Base-by-base conservation (phyloP, 2,888 invertebrate species). In the Choreutis nemorana region DNA sequence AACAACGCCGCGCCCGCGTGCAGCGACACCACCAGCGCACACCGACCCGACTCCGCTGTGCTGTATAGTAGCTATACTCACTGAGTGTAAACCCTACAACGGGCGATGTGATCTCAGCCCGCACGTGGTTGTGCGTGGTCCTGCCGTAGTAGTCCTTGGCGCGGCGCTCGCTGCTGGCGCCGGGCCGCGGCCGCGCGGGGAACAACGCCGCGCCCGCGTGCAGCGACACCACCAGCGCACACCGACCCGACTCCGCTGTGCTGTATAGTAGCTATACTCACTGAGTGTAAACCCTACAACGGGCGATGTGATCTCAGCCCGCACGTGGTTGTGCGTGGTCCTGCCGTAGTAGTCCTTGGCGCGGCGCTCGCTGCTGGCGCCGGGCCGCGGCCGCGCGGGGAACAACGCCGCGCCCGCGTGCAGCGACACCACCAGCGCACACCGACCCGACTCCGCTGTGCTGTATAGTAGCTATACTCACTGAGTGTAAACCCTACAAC, bases 1-100 rank as follows among this genome's bases (percentile, higher is more conserved):
- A 95, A 87, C 6, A 94, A 71, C 14, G 87, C 84, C 2, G 86
- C 87, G 42, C 87, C 86, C 23, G 85, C 83, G 52, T 86, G 91
- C 65, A 91, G 84, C 0, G 88, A 83, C 6, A 94, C 85, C 52
- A 91, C 83, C 1, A 94, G 70, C 29, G 86, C 84, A n/a, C n/a
- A n/a, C n/a, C n/a, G n/a, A n/a, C n/a, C n/a, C n/a, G n/a, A n/a
- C n/a, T n/a, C n/a, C n/a, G n/a, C n/a, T n/a, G n/a, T n/a, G n/a
- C n/a, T n/a, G n/a, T n/a, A n/a, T n/a, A n/a, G n/a, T n/a, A n/a
- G n/a, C 12, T 27, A 9, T 28, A 65, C 82, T 79, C 44, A 87
- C 87, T 81, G 38, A 90, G 62, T 57, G 87, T 87, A 27, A 86
- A 84, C 0, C 91, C 91, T 36, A 91, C 85, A 1, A 92, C 83